Base-by-base conservation (phyloP, 1,140 invertebrate genomes). In the Camponotus floridanus region DNA sequence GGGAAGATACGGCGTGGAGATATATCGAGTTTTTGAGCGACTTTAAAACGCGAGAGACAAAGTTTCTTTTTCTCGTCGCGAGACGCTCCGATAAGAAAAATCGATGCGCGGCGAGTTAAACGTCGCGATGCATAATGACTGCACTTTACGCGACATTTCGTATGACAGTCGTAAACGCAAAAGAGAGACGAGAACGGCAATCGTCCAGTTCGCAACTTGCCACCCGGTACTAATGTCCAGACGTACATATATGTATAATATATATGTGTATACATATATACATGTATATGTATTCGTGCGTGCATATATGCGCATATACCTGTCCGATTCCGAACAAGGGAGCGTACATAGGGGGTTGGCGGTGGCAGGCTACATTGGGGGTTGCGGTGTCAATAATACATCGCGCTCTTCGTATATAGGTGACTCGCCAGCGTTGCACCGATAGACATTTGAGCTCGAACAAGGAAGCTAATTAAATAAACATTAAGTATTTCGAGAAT, bases 371-470 rank as follows among this genome's bases (percentile, higher is more conserved):
- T 92, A 92, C 92, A 93, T 92, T 91, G 92, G 91, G 92, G 92
- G 91, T 92, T 93, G 91, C 88, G 92, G 92, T 93, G 92, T 93
- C 92, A 93, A 93, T 93, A 93, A 93, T 93, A 93, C 92, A 92
- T 91, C 91, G 91, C 78, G 89, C 88, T 79, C 59, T 85, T 88
- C 84, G 92, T 93, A 93, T 93, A 92, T 92, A 93, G 91, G 92
- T 92, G 90, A 92, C 88, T 91, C 79, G 85, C 74, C 88, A 91
- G 90, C 87, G 86, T 76, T 68, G 64, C 61, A 57, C 65, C 57
- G 79, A 90, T n/a, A 11, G 21, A 33, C 85, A 51, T 31, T 73
- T 39, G 76, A 79, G 15, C 57, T 8, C 42, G 78, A 90, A 89
- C 91, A 90, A 90, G 80, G 8, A 8, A 48, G 26, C 39, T 45